Evolutionary conservation across 2,888 invertebrate species (phyloP).

Genomic region (Heteromurus nitidus): DNA sequence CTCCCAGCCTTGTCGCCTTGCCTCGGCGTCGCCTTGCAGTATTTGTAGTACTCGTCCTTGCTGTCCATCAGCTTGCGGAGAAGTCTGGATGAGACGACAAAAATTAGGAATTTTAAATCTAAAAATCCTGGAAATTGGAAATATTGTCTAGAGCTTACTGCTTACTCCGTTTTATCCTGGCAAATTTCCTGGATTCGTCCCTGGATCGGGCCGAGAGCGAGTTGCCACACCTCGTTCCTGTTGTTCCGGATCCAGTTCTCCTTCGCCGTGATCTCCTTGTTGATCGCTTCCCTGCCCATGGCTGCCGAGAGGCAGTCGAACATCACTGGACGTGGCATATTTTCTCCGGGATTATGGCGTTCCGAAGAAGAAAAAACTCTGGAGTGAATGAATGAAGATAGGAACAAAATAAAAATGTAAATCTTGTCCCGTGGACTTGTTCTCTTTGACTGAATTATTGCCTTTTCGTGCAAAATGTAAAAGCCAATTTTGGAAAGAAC

Average conservation of each 20-base stretch:
- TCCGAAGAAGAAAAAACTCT: too few species aligned
- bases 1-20: constrained; percentile 24
- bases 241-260: constrained; percentile 68
- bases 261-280: constrained; percentile 61
- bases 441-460: too few species aligned
- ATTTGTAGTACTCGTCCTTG: constrained; percentile 72
- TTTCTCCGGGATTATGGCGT: too few species aligned
- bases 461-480: too few species aligned
- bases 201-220: constrained; percentile 70
- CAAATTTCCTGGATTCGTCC: constrained; percentile 69
- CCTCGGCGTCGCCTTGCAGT: constrained; percentile 60
- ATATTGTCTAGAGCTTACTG: neutral
- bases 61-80: constrained; percentile 71
- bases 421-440: too few species aligned
- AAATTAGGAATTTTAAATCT: neutral
- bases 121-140: too few species aligned
- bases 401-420: too few species aligned
- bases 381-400: too few species aligned
- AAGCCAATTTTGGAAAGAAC: too few species aligned
- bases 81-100: constrained; percentile 49
- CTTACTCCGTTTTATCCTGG: constrained; percentile 69
- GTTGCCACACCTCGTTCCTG: constrained; percentile 66
- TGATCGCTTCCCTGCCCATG: constrained; percentile 50
- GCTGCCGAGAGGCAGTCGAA: constrained; percentile 61
- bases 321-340: constrained; percentile 67